phyloP scores from a whole-genome alignment of 2,888 invertebrate species.

The Ectemnius lituratus region DNA sequence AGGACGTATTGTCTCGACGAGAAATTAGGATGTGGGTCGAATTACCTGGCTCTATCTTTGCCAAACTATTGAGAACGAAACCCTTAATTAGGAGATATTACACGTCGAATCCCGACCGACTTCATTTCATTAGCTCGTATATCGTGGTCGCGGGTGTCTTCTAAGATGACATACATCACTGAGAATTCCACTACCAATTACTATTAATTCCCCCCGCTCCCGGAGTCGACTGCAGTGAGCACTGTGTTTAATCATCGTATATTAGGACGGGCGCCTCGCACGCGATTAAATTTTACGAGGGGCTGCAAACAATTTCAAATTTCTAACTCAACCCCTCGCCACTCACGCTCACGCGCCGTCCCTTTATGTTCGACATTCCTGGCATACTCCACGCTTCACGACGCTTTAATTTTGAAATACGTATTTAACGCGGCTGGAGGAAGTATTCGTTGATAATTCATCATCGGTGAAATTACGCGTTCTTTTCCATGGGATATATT shows the following conservation, averaged over 20 bases:
- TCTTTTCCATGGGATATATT: no score
- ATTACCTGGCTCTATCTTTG: background rate
- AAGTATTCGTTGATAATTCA: conserved; percentile 49
- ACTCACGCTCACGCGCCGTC: conserved; percentile 42
- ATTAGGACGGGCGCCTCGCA: conserved; percentile 33
- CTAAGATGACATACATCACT: no score
- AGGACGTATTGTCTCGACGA: background rate
- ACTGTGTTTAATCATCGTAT: conserved; percentile 49
- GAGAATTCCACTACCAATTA: conserved; percentile 40
- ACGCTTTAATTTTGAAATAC: conserved; percentile 62
- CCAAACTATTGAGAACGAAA: background rate
- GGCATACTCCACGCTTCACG: conserved; percentile 50
- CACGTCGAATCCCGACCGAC: background rate
- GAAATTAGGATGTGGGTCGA: background rate
- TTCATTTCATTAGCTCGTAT: background rate
- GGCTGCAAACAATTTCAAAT: conserved; percentile 60
- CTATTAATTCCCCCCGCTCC: background rate
- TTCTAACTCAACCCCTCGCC: conserved; percentile 48
- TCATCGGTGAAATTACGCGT: conserved; percentile 43
- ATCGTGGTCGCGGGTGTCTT: background rate
- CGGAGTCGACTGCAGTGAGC: conserved; percentile 20
- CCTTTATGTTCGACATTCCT: conserved; percentile 58
- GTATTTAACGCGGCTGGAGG: conserved; percentile 57
- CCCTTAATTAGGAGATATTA: background rate
- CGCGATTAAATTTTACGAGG: conserved; percentile 51